Evolutionary conservation across 2,888 invertebrate genomes (phyloP).

Genomic region (Erynnis tages): DNA sequence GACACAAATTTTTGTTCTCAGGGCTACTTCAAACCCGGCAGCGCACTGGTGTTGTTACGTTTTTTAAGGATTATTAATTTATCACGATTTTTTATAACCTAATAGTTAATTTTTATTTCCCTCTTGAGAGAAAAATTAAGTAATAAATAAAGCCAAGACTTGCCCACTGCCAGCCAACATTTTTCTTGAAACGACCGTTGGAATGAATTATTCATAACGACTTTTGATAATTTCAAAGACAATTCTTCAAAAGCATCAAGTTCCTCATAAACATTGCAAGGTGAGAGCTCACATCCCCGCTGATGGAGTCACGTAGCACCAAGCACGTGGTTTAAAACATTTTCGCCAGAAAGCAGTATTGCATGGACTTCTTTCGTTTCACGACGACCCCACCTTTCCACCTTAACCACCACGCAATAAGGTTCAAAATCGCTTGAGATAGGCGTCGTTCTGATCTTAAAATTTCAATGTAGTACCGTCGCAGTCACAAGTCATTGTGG

Average conservation of each 20-base stretch:
- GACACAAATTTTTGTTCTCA: too few relatives aligned
- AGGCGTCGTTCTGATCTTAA: background rate
- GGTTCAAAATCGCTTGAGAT: background rate
- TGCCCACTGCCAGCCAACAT: too few relatives aligned
- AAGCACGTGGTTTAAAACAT: slow-evolving; percentile 14
- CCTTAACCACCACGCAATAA: background rate
- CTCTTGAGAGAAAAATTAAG: too few relatives aligned
- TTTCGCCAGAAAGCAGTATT: slow-evolving; percentile 6
- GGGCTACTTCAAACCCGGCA: too few relatives aligned
- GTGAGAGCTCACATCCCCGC: slow-evolving; percentile 17
- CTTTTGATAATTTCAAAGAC: too few relatives aligned
- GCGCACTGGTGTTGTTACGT: too few relatives aligned
- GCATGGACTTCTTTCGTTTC: background rate
- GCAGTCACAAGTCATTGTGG: slow-evolving; percentile 8
- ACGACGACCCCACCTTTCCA: background rate
- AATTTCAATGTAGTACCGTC: slow-evolving; percentile 2
- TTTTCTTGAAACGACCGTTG: too few relatives aligned
- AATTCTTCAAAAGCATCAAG: slow-evolving; percentile 27
- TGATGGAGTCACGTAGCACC: slow-evolving; percentile 23
- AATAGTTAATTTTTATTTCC: too few relatives aligned
- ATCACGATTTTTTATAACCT: too few relatives aligned
- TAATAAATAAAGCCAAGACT: too few relatives aligned
- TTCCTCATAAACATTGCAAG: slow-evolving; percentile 32
- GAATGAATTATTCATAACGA: too few relatives aligned
- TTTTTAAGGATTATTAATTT: too few relatives aligned